Conservation (phyloP, 2,797 vertebrate genomes). For the Dermochelys coriacea region DNA sequence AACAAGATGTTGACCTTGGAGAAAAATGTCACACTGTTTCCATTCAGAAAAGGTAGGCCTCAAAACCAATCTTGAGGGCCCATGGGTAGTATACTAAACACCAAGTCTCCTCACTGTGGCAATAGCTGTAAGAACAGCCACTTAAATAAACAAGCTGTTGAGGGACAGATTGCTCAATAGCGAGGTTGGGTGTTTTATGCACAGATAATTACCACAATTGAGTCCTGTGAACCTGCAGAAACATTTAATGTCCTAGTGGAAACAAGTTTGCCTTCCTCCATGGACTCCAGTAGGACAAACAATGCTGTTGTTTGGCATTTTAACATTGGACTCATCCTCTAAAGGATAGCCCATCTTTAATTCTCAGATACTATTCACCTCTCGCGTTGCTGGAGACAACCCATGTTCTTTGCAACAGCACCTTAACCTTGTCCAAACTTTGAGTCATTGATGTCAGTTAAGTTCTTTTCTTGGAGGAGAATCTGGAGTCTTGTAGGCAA, state of each 20-base stretch:
- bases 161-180: no score
- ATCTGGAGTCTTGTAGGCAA: background rate
- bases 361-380: background rate
- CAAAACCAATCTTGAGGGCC: no score
- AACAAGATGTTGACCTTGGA: no score
- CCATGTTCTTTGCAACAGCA: background rate
- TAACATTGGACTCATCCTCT: background rate
- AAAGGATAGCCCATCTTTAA: background rate
- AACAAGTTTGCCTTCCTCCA: background rate
- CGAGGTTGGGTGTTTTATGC: no score
- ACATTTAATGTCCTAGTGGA: background rate
- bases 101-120: no score
- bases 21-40: no score
- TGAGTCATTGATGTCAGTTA: background rate
- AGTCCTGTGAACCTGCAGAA: background rate
- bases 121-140: no score
- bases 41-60: no score
- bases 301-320: background rate
- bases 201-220: no score
- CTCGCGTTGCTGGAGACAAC: background rate
- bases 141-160: no score
- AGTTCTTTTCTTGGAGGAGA: background rate
- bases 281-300: background rate
- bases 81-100: no score
- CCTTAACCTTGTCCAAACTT: background rate